Conservation (phyloP, 2,113 vertebrate genomes). For the Scytalopus superciliaris region DNA sequence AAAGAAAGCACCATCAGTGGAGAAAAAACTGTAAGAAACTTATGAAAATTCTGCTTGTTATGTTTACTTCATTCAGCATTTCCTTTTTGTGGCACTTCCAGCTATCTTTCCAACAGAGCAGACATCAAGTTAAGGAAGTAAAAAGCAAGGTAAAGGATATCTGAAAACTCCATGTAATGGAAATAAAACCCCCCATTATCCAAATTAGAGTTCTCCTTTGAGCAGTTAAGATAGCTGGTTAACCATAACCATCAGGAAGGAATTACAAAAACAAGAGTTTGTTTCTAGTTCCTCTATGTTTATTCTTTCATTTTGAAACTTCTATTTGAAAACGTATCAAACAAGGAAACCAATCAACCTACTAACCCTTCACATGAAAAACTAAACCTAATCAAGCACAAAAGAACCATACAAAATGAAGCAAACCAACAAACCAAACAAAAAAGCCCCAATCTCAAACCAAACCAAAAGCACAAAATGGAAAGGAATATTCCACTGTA, state of each 20-base stretch:
- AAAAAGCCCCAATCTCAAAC: neutral
- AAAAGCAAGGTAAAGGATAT: neutral
- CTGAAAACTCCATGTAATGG: neutral
- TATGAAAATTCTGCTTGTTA: neutral
- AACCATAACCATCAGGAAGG: neutral
- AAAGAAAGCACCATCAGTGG: neutral
- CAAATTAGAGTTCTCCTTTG: neutral
- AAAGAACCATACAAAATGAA: neutral
- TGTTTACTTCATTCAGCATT: neutral
- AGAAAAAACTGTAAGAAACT: neutral
- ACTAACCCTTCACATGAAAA: neutral
- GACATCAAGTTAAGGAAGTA: neutral
- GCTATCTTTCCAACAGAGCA: neutral
- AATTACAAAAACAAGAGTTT: neutral
- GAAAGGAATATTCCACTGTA: neutral
- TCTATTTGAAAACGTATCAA: neutral
- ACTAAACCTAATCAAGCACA: neutral
- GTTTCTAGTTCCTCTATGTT: neutral
- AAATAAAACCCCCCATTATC: neutral
- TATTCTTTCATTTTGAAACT: neutral
- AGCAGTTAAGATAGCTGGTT: neutral
- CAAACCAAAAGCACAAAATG: neutral
- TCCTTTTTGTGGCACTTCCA: conserved; percentile 1
- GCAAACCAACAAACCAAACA: neutral
- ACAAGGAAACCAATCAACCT: neutral